phyloP scores from a whole-genome alignment of 1,140 invertebrate genomes.

The Drosophila punjabiensis region DNA sequence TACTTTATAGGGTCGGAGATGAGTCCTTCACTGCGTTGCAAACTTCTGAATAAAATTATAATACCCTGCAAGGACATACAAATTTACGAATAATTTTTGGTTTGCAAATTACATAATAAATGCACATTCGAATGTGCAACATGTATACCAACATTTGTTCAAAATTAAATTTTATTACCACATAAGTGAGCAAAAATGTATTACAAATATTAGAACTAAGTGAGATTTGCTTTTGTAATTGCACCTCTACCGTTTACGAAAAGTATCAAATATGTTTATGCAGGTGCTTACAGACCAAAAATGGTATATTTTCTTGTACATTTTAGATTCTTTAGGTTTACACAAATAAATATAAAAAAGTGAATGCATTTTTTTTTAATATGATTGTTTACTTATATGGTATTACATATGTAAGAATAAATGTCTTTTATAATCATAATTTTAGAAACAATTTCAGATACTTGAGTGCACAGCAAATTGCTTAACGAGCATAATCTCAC shows the following conservation, averaged over 20 bases:
- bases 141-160: background rate
- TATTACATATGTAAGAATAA: conserved; percentile 68
- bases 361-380: conserved; percentile 41
- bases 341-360: conserved; percentile 52
- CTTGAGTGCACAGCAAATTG: conserved; percentile 58
- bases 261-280: conserved; percentile 59
- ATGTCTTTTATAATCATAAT: conserved; percentile 50
- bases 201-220: conserved; percentile 70
- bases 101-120: background rate
- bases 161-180: background rate
- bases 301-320: conserved; percentile 49
- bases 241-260: conserved; percentile 41
- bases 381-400: conserved; percentile 58
- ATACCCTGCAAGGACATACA: no score
- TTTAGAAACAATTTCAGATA: conserved; percentile 30
- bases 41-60: no score
- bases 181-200: conserved; percentile 68
- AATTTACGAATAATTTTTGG: background rate
- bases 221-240: conserved; percentile 54
- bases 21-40: no score
- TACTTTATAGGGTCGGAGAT: no score
- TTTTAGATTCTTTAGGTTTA: conserved; percentile 55
- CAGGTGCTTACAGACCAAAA: conserved; percentile 45
- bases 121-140: background rate
- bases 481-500: conserved; percentile 66